Evolutionary conservation across 1,140 invertebrate genomes (phyloP).

Genomic region (Ips typographus): DNA sequence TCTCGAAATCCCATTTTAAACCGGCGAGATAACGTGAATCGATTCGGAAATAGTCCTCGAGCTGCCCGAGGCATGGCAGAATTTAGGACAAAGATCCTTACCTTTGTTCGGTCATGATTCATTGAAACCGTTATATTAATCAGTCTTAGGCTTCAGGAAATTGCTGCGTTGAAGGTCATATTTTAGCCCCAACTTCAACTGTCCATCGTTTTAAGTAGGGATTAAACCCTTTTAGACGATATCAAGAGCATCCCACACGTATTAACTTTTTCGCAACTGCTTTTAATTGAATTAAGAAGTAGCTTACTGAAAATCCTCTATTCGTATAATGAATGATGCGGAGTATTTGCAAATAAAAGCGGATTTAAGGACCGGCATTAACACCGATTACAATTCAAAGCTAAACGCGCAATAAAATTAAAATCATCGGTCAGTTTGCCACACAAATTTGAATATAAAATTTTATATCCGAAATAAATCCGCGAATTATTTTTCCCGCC

Average conservation of each 20-base stretch:
- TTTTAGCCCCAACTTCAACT: too few species aligned
- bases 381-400: too few species aligned
- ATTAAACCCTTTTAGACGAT: too few species aligned
- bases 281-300: too few species aligned
- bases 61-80: conserved; percentile 3
- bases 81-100: conserved; percentile 17
- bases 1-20: conserved; percentile 20
- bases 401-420: too few species aligned
- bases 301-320: too few species aligned
- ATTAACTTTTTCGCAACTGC: too few species aligned
- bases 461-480: conserved; percentile 14
- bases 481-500: conserved; percentile 6
- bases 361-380: too few species aligned
- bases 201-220: too few species aligned
- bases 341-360: too few species aligned
- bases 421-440: background rate
- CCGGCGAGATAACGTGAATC: conserved; percentile 15
- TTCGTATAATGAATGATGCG: too few species aligned
- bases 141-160: conserved; percentile 5
- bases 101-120: conserved; percentile 19
- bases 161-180: background rate
- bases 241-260: too few species aligned
- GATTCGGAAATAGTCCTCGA: conserved; percentile 17
- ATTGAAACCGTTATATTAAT: conserved; percentile 16
- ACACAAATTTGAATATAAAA: conserved; percentile 12